phyloP scores from a whole-genome alignment of 1,140 invertebrate genomes.

The Asbolus verrucosus region DNA sequence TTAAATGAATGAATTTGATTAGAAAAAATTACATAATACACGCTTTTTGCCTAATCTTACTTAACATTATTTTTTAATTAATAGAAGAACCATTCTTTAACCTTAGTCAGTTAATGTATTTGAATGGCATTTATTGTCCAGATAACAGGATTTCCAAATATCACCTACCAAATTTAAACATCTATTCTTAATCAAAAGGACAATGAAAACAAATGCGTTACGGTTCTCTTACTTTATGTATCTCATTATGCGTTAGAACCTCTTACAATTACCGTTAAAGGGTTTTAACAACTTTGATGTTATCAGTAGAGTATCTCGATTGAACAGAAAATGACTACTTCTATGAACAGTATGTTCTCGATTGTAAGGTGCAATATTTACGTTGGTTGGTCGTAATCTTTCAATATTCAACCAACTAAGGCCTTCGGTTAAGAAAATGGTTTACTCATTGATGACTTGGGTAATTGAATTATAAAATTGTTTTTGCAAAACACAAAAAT shows the following conservation, averaged over 20 bases:
- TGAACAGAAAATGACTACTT: slow-evolving; percentile 22
- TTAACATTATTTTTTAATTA: slow-evolving; percentile 8
- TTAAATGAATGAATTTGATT: not conserved
- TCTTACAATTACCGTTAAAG: slow-evolving; percentile 37
- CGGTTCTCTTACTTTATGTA: slow-evolving; percentile 17
- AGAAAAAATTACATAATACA: not conserved
- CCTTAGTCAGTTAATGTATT: not conserved
- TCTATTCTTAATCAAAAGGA: slow-evolving; percentile 30
- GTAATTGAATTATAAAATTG: too few relatives aligned
- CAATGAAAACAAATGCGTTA: slow-evolving; percentile 31
- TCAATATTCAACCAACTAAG: too few relatives aligned
- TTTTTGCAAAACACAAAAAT: too few relatives aligned
- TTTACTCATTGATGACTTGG: too few relatives aligned
- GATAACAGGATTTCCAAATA: slow-evolving; percentile 13
- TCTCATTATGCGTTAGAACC: slow-evolving; percentile 22
- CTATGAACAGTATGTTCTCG: not conserved
- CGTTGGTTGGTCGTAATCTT: not conserved
- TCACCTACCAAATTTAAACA: not conserved
- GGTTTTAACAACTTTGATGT: slow-evolving; percentile 16
- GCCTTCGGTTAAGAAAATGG: too few relatives aligned
- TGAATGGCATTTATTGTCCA: not conserved
- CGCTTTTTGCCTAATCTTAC: not conserved
- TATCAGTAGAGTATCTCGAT: slow-evolving; percentile 16
- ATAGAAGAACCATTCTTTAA: too few relatives aligned
- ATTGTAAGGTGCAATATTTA: not conserved